Evolutionary conservation across 2,113 vertebrate genomes (phyloP), one percentile per base, ranked within the genome.

Genomic region (Mastomys coucha): DNA sequence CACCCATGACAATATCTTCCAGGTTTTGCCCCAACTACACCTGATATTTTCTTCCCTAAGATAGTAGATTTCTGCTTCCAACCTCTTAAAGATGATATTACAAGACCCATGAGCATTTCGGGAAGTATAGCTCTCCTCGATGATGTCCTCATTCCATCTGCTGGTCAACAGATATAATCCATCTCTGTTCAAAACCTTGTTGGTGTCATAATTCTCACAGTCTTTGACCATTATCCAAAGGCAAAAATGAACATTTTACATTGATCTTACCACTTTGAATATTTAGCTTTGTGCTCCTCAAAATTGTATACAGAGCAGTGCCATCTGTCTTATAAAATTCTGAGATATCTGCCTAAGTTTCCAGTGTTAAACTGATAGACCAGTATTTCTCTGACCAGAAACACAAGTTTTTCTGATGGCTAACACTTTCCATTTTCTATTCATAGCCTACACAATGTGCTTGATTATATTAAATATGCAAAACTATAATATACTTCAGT

Each of bases 221-320:
- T 98, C 96, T 97, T 98, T 97, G 93, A 97, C 97, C 95, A 69
- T 98, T 95, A 97, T 89, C 97, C 92, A 94, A 98, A 97, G 95
- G 76, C 45, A 56, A 95, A 98, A 98, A 97, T 96, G 94, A 98
- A 97, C 96, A 98, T 96, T 98, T 98, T 0, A 22, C 98, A 98
- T 98, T 98, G 96, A 98, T 98, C 96, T 98, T 77, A 94, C 97
- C 91, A 96, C 92, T 98, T 97, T 81, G 97, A 97, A 98, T 97
- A 97, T 97, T 98, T 98, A 96, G 19, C 56, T 58, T 19, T 70
- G 33, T 70, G 33, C 0, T 17, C 69, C 69, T 36, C 33, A 33
- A 33, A 70, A 70, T 7, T 63, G 60, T 63, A 26, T 63, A 63
- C 24, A 36, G 14, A 42, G 19, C 8, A 73, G n/a, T 73, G n/a